Evolutionary conservation across 2,888 invertebrate genomes (phyloP).

Genomic region (Scaptodrosophila latifasciaeformis): DNA sequence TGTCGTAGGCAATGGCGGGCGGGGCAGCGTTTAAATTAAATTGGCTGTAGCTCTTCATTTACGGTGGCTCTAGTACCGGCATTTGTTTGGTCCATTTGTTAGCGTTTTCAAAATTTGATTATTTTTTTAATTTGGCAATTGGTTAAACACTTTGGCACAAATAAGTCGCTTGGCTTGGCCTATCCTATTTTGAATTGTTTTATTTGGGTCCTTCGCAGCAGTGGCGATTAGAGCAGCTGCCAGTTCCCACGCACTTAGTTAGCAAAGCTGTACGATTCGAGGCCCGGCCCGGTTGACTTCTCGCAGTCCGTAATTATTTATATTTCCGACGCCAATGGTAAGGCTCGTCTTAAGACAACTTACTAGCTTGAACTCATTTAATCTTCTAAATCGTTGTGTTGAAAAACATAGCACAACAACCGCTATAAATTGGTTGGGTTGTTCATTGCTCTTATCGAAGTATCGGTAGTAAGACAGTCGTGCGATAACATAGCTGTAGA

Average conservation of each 20-base stretch:
- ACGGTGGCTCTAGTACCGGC: slow-evolving; percentile 43
- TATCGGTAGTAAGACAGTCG: no score
- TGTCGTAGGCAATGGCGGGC: slow-evolving; percentile 58
- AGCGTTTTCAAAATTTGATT: slow-evolving; percentile 3
- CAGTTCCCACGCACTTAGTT: slow-evolving; percentile 66
- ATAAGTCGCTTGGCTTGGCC: slow-evolving; percentile 26
- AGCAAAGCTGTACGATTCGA: no score
- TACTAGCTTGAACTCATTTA: no score
- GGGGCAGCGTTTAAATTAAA: slow-evolving; percentile 61
- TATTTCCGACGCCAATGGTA: slow-evolving; percentile 26
- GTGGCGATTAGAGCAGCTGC: slow-evolving; percentile 47
- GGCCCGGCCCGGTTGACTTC: no score
- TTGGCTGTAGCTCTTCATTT: slow-evolving; percentile 69
- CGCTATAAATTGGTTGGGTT: no score
- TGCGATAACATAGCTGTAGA: no score
- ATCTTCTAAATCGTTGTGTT: no score
- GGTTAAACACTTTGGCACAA: slow-evolving; percentile 57
- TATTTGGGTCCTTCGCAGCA: slow-evolving; percentile 36
- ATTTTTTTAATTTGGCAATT: slow-evolving; percentile 49
- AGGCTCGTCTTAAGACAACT: no score
- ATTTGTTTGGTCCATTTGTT: neutral
- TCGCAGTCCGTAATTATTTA: slow-evolving; percentile 22
- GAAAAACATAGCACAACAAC: no score
- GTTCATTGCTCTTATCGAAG: no score
- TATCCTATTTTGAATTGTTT: slow-evolving; percentile 29